Conservation (phyloP, 2,888 invertebrate species). For the Rugalucina vietnamica region DNA sequence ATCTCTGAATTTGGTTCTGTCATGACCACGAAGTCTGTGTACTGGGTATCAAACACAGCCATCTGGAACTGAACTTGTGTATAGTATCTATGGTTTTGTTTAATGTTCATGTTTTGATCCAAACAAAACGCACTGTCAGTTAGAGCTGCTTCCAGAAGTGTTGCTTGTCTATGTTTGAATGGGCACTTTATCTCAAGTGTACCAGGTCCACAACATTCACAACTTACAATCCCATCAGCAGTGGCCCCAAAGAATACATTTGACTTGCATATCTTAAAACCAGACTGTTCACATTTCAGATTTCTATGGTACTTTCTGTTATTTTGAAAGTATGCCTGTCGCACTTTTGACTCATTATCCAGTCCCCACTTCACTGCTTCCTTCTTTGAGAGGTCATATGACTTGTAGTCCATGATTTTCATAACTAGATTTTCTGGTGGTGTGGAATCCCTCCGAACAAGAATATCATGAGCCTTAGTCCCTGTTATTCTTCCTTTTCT, state of each 20-base stretch:
- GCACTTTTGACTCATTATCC: background rate
- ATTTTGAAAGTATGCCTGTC: background rate
- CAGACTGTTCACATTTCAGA: background rate
- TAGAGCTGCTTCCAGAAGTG: constrained; percentile 15
- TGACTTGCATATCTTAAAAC: background rate
- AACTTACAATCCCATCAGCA: constrained; percentile 37
- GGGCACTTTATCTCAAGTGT: constrained; percentile 48
- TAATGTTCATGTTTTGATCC: constrained; percentile 14
- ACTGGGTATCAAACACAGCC: constrained; percentile 7
- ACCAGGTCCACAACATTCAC: constrained; percentile 48
- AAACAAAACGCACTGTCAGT: constrained; percentile 18
- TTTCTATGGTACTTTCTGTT: background rate
- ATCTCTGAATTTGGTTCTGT: constrained; percentile 9
- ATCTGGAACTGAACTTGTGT: constrained; percentile 44
- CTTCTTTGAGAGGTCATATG: constrained; percentile 18
- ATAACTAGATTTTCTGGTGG: constrained; percentile 17
- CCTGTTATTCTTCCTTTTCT: constrained; percentile 31
- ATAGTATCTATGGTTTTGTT: constrained; percentile 21
- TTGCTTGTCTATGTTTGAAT: constrained; percentile 27
- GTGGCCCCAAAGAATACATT: constrained; percentile 42
- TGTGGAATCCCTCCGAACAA: background rate
- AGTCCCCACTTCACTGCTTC: constrained; percentile 21
- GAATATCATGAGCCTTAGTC: constrained; percentile 29
- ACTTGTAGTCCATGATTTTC: constrained; percentile 23
- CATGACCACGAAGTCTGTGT: constrained; percentile 32